Conservation (phyloP, 2,113 vertebrate genomes). For the Neotoma lepida region DNA sequence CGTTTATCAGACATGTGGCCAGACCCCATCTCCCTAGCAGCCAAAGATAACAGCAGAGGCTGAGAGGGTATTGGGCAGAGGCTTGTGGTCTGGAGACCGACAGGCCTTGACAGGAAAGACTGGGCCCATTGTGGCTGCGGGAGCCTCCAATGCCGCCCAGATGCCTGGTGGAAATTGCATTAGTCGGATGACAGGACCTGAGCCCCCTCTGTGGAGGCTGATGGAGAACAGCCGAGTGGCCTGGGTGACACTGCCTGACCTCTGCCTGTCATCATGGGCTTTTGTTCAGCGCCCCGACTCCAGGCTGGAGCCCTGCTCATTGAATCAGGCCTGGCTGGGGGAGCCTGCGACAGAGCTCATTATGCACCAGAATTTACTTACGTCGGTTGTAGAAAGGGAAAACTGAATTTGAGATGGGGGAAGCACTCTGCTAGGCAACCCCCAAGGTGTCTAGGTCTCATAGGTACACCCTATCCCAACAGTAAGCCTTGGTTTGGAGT, state of each 20-base stretch:
- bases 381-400: background rate
- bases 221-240: conserved; percentile 85
- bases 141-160: conserved; percentile 81
- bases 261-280: conserved; percentile 80
- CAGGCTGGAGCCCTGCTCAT: conserved; percentile 82
- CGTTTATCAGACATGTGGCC: background rate
- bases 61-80: background rate
- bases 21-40: background rate
- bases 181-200: conserved; percentile 83
- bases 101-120: conserved; percentile 63
- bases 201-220: conserved; percentile 80
- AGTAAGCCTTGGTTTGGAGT: background rate
- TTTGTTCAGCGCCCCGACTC: conserved; percentile 83
- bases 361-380: conserved; percentile 75
- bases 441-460: background rate
- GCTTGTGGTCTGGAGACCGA: conserved; percentile 62
- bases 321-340: conserved; percentile 83
- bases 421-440: background rate
- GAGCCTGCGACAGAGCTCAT: conserved; percentile 57
- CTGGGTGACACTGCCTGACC: conserved; percentile 82
- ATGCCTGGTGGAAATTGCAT: conserved; percentile 86
- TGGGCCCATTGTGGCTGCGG: conserved; percentile 72
- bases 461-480: background rate
- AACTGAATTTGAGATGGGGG: conserved; percentile 18
- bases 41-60: background rate